phyloP scores from a whole-genome alignment of 2,888 invertebrate genomes.

The Petrophora chlorosata region DNA sequence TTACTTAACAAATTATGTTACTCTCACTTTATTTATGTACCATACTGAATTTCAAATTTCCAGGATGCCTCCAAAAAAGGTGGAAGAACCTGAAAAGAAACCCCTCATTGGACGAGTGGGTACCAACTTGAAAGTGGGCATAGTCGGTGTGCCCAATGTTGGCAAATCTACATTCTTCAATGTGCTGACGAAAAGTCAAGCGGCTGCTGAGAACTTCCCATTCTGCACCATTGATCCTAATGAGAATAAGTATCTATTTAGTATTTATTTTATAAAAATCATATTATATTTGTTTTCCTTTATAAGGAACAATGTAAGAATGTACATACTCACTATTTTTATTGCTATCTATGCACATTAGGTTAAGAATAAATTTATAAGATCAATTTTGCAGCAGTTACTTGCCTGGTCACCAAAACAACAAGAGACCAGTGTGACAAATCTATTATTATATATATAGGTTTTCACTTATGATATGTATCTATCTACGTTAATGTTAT shows the following conservation, averaged over 20 bases:
- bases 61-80: slow-evolving; percentile 94
- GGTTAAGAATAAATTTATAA: too few relatives aligned
- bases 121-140: slow-evolving; percentile 97
- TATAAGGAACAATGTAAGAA: too few relatives aligned
- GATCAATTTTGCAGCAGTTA: too few relatives aligned
- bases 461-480: too few relatives aligned
- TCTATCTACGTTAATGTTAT: too few relatives aligned
- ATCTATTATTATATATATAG: too few relatives aligned
- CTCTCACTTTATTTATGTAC: neutral
- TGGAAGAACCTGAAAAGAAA: slow-evolving; percentile 93
- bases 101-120: slow-evolving; percentile 97
- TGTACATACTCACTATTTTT: too few relatives aligned
- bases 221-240: slow-evolving; percentile 99
- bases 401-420: too few relatives aligned
- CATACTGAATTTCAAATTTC: slow-evolving; percentile 32
- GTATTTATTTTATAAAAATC: too few relatives aligned
- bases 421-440: too few relatives aligned
- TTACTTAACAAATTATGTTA: neutral
- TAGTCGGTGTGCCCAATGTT: slow-evolving; percentile 98
- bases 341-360: too few relatives aligned
- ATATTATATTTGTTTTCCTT: too few relatives aligned
- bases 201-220: slow-evolving; percentile 99
- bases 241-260: slow-evolving; percentile 96
- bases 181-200: slow-evolving; percentile 98
- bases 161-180: slow-evolving; percentile 99